Base-by-base conservation (phyloP, 2,888 invertebrate genomes). In the Rhagonycha lutea region DNA sequence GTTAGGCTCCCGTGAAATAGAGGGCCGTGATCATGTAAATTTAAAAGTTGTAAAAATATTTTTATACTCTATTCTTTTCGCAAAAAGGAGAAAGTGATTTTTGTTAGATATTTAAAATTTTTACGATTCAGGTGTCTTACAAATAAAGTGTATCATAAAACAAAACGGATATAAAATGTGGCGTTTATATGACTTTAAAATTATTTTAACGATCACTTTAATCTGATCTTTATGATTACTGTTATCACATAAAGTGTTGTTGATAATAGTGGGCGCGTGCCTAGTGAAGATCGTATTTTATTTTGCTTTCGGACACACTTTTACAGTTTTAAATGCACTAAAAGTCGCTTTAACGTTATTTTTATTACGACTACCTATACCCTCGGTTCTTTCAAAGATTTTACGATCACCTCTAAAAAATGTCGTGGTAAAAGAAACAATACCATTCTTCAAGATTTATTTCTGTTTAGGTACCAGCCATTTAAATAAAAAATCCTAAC, bases 311-410 rank as follows among this genome's bases (percentile, higher is more conserved):
- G 85, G 86, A 87, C 87, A 86, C 87, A 87, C 86, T 87, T 86
- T 86, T 86, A 87, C 86, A 86, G 86, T 88, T 88, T 87, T 86
- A 87, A 87, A 85, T 86, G 87, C 86, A 85, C 85, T 87, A 88
- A 87, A 88, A 87, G 86, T 86, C 87, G 81, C 82, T 87, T 88
- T 88, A 87, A 87, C 86, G 87, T 84, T 84, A 81, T 82, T 88
- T 88, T 88, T 88, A 87, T 87, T 87, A 86, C 87, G 85, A 86
- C 87, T 86, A 86, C 78, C 86, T 86, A 85, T 65, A 65, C 84
- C 84, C 83, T 81, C 82, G 82, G 82, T 73, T 83, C 83, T 80
- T 81, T 77, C 73, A 26, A 75, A 75, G 79, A 79, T 79, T 82
- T 82, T 82, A 81, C 80, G 81, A 79, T 72, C 79, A 75, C 71